Evolutionary conservation across 1,140 invertebrate species (phyloP), one percentile per base, ranked within the genome.

Genomic region (Riptortus pedestris): DNA sequence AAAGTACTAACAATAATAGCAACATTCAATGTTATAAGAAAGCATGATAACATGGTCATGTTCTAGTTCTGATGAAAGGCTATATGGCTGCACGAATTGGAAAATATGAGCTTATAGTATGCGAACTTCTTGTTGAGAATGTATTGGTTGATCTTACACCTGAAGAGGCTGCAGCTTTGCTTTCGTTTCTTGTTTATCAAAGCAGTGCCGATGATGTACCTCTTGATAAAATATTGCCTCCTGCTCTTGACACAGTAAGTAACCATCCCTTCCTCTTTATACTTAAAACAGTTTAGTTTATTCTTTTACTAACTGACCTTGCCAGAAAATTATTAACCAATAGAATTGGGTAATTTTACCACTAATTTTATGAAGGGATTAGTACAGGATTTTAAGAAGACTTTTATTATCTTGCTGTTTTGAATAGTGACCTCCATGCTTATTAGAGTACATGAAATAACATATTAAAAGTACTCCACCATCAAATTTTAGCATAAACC

Each of bases 41-140:
- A n/a, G n/a, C n/a, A n/a, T n/a, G n/a, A n/a, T n/a, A n/a, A n/a
- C n/a, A n/a, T n/a, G n/a, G n/a, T n/a, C n/a, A n/a, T n/a, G n/a
- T 78, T 77, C 62, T 72, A 81, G 85, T 91, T 2, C 83, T 85
- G 61, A 73, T 95, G 38, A 96, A 97, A 79, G 95, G 95, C 12
- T 80, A 89, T 65, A 93, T 99, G 9, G 96, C 95, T 2, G 91
- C 95, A 72, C 88, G 95, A 74, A 97, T 99, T 85, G 91, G 92
- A 18, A 93, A 87, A 64, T 87, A 88, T 70, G 96, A 98, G 74
- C 77, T 99, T 2, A 80, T 99, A 22, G 88, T 99, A 52, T 98
- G 95, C 0, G 96, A 99, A 77, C 75, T 99, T 1, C 85, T 99
- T n/a, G 85, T 98, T 64, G 83, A 91, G 65, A 96, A 98, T 76